phyloP scores from a whole-genome alignment of 1,140 invertebrate species.

The Doryteuthis pealeii region DNA sequence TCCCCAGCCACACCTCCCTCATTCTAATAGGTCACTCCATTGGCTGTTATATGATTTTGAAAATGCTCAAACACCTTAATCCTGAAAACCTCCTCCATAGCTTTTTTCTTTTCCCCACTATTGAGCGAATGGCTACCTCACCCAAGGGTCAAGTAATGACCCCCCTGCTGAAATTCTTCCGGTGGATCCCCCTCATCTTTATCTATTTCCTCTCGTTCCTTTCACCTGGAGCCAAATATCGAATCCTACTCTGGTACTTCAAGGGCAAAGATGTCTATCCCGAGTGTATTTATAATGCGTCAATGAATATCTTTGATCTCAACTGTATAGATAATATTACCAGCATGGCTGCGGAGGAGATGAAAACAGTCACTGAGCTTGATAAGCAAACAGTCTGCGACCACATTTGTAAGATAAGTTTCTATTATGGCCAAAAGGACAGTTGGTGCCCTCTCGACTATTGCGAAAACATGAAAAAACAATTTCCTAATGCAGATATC shows the following conservation, averaged over 20 bases:
- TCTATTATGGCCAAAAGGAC: conserved; percentile 77
- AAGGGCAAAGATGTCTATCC: conserved; percentile 36
- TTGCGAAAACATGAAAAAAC: conserved; percentile 66
- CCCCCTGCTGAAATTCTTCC: conserved; percentile 63
- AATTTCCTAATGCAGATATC: conserved; percentile 68
- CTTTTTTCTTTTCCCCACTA: conserved; percentile 78
- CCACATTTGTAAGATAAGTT: conserved; percentile 64
- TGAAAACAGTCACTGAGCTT: conserved; percentile 56
- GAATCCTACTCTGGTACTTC: conserved; percentile 50
- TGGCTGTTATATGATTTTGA: conserved; percentile 77
- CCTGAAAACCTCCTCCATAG: conserved; percentile 41
- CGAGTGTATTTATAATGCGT: conserved; percentile 49
- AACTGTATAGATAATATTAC: conserved; percentile 60
- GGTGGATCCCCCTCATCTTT: conserved; percentile 64
- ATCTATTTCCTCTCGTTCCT: conserved; percentile 67
- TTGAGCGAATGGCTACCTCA: conserved; percentile 75
- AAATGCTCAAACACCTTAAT: conserved; percentile 67
- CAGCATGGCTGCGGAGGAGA: conserved; percentile 59
- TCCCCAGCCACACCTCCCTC: conserved; percentile 66
- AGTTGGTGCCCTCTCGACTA: conserved; percentile 74
- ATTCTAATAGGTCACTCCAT: conserved; percentile 84
- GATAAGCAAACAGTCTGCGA: conserved; percentile 53
- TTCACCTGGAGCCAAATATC: conserved; percentile 58
- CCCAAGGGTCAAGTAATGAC: conserved; percentile 67
- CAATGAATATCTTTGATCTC: conserved; percentile 52